These are phyloP conservation scores for Pseudochirops cupreus DNA, from an alignment of 2,797 vertebrate genomes.

Conservation along the genomic window DNA sequence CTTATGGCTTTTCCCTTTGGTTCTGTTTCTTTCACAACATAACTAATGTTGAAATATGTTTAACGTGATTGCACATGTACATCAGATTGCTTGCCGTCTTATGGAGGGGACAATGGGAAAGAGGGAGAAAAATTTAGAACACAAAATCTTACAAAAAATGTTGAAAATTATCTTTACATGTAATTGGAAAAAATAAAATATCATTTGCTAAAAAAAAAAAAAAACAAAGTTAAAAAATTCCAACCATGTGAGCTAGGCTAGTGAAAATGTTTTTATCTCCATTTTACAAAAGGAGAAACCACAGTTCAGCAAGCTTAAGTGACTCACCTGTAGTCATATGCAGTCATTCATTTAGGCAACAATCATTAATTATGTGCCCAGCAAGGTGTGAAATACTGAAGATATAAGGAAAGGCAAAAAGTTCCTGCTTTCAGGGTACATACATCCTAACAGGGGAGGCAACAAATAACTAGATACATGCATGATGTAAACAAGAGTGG, in stretches of 20 bases:
- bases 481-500: neutral
- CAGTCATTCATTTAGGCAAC: neutral
- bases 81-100: neutral
- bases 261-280: neutral
- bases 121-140: neutral
- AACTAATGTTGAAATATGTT: neutral
- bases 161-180: neutral
- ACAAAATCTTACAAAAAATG: neutral
- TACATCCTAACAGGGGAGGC: neutral
- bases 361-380: neutral
- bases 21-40: neutral
- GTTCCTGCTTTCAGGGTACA: neutral
- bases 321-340: neutral
- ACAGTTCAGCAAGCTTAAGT: neutral
- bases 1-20: neutral
- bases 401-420: neutral
- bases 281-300: neutral
- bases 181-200: neutral
- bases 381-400: neutral
- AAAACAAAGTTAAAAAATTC: no score
- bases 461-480: neutral
- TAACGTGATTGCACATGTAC: neutral
- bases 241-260: neutral
- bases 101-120: no score
- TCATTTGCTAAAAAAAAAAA: no score